Evolutionary conservation across 1,140 invertebrate genomes (phyloP).

Genomic region (Homalodisca vitripennis): DNA sequence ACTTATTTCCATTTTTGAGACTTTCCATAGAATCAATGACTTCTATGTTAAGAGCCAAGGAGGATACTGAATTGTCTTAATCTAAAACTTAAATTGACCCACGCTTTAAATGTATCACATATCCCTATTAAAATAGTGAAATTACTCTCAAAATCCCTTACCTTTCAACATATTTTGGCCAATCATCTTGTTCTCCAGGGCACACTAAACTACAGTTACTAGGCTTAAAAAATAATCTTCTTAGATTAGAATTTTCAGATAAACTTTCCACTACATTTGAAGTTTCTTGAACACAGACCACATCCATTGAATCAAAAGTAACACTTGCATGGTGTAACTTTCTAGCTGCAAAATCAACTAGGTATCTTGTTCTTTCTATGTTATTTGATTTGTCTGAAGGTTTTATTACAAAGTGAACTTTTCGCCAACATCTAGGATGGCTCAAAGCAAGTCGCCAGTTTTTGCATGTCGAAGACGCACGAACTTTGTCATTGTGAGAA

Average conservation of each 20-base stretch:
- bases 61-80: no score
- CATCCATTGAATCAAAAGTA: slow-evolving; percentile 49
- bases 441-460: slow-evolving; percentile 62
- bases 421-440: slow-evolving; percentile 60
- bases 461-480: slow-evolving; percentile 59
- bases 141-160: no score
- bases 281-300: slow-evolving; percentile 46
- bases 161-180: slow-evolving; percentile 7
- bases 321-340: slow-evolving; percentile 50
- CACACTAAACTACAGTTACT: slow-evolving; percentile 47
- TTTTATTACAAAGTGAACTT: slow-evolving; percentile 34
- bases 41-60: no score
- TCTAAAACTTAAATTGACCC: no score
- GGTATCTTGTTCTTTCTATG: slow-evolving; percentile 44
- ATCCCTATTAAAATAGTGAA: no score
- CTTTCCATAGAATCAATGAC: no score
- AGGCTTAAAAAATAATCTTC: slow-evolving; percentile 47
- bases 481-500: slow-evolving; percentile 54
- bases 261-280: slow-evolving; percentile 40
- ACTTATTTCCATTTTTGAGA: no score
- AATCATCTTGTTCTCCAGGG: slow-evolving; percentile 28
- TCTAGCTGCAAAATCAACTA: slow-evolving; percentile 49
- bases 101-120: no score
- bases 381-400: slow-evolving; percentile 15
- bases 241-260: slow-evolving; percentile 44